Base-by-base conservation (phyloP, 1,140 invertebrate genomes). In the Drosophila micromelanica region DNA sequence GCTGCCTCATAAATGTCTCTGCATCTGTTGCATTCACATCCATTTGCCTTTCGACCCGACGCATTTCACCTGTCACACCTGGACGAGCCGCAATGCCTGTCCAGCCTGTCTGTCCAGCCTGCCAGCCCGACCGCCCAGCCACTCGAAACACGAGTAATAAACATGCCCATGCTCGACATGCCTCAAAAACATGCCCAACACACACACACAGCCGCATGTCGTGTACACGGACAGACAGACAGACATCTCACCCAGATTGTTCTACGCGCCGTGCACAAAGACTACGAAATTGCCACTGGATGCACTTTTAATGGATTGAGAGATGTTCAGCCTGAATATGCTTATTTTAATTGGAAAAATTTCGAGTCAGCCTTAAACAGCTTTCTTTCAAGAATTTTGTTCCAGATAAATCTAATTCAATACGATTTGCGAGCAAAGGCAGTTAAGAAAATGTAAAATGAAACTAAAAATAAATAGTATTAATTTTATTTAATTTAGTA, bases 111-210 rank as follows among this genome's bases (percentile, higher is more conserved):
- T 15, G 12, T 8, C 17, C 12, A 9, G n/a, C n/a, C n/a, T n/a
- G n/a, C n/a, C n/a, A n/a, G n/a, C n/a, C 11, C 27, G 8, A 5
- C 5, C 15, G 45, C 4, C 61, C 63, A 57, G 30, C 27, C 69
- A 45, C 37, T 57, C 46, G 54, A 40, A 72, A 51, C 62, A 65
- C 13, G 54, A 59, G 69, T 67, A 59, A 72, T 72, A 72, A 72
- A 72, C 69, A 72, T 59, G 49, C 52, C 37, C 68, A 70, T 63
- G 67, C 52, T 65, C 52, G 49, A 63, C 59, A 70, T 70, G 54
- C 40, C 60, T 62, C 59, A 70, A 56, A 63, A 59, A 70, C 59
- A 43, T 70, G 49, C 67, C 67, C 60, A 63, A 46, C 67, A 70
- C 67, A 46, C 67, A 70, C 67, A 70, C 42, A 49, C 59, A 70